Conservation (phyloP, 2,797 vertebrate genomes). For the Mycteria americana region DNA sequence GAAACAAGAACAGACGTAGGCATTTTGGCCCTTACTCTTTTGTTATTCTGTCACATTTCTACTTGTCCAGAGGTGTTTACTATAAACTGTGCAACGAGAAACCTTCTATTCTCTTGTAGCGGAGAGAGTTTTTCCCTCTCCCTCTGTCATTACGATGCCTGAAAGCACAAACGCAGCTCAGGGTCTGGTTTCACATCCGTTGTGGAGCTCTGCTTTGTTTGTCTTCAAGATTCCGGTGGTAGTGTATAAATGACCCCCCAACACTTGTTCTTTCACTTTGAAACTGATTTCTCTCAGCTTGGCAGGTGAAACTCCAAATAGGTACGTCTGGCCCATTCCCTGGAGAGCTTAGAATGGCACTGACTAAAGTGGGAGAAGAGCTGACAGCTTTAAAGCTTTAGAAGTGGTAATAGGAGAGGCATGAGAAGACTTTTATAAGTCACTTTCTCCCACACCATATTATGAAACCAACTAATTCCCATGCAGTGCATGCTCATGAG, state of each 20-base stretch:
- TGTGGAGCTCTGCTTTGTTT: slow-evolving; percentile 48
- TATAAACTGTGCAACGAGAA: neutral
- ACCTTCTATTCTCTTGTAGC: neutral
- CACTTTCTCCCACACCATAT: slow-evolving; percentile 67
- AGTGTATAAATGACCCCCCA: slow-evolving; percentile 49
- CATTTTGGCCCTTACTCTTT: neutral
- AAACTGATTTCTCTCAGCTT: slow-evolving; percentile 69
- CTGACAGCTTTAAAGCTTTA: slow-evolving; percentile 73
- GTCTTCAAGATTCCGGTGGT: slow-evolving; percentile 37
- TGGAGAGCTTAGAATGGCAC: slow-evolving; percentile 41
- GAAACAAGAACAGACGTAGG: neutral
- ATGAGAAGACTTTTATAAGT: slow-evolving; percentile 70
- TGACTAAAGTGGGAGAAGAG: slow-evolving; percentile 66
- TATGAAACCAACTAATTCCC: slow-evolving; percentile 72
- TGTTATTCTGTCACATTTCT: neutral
- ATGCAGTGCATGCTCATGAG: slow-evolving; percentile 67
- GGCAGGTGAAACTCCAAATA: slow-evolving; percentile 66
- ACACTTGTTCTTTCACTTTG: slow-evolving; percentile 55
- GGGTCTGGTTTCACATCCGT: slow-evolving; percentile 14
- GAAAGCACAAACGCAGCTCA: neutral
- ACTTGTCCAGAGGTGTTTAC: neutral
- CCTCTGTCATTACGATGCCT: neutral
- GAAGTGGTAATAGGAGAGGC: slow-evolving; percentile 70
- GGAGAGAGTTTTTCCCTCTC: neutral
- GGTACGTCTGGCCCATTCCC: slow-evolving; percentile 49